These are phyloP conservation scores for Hemistola chrysoprasaria DNA, from an alignment of 2,888 invertebrate species.

Conservation along the genomic window DNA sequence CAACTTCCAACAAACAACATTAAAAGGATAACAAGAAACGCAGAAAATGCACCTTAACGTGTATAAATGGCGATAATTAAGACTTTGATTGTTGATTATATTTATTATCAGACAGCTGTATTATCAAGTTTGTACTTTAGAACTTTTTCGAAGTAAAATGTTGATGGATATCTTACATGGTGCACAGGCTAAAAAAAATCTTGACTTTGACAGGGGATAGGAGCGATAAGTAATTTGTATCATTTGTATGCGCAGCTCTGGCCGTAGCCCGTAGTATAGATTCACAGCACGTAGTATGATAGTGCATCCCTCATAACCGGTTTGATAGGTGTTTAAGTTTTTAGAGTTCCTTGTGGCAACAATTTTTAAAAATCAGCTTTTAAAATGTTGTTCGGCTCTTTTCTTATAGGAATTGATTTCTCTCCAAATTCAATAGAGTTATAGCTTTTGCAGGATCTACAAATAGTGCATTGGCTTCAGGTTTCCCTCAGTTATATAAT, in stretches of 20 bases:
- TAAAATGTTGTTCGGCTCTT: no score
- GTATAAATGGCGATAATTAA: constrained; percentile 29
- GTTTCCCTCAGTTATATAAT: no score
- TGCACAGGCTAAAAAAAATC: neutral
- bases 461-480: no score
- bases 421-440: no score
- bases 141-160: neutral
- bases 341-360: constrained; percentile 11
- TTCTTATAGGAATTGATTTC: no score
- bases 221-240: no score
- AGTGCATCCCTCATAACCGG: constrained; percentile 17
- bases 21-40: constrained; percentile 16
- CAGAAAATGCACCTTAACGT: constrained; percentile 16
- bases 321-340: constrained; percentile 9
- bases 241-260: neutral
- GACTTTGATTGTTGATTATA: constrained; percentile 14
- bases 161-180: neutral
- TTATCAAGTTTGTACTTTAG: neutral
- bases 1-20: constrained; percentile 4
- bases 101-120: constrained; percentile 3
- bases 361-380: no score
- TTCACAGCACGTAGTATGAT: constrained; percentile 9
- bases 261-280: constrained; percentile 4
- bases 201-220: constrained; percentile 1
- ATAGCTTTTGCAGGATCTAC: no score